phyloP scores from a whole-genome alignment of 2,113 vertebrate species.

The Chauna torquata region DNA sequence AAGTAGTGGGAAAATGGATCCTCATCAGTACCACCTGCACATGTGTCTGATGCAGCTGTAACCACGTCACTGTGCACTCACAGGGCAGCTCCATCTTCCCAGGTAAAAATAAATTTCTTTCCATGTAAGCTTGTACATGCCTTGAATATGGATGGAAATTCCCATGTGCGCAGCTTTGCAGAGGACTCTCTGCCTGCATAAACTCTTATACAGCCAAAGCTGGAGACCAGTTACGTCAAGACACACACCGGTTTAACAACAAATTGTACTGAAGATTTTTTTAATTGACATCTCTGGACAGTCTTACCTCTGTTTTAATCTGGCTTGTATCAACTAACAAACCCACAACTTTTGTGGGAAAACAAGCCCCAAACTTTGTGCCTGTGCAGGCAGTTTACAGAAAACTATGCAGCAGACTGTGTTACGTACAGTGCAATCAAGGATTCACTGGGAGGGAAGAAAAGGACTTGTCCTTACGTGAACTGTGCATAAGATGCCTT shows the following conservation, averaged over 20 bases:
- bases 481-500: constrained; percentile 37
- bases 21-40: neutral
- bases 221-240: neutral
- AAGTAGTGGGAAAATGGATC: neutral
- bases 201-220: neutral
- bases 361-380: constrained; percentile 5
- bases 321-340: constrained; percentile 14
- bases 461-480: constrained; percentile 40
- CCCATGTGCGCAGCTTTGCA: neutral
- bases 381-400: neutral
- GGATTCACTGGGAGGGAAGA: constrained; percentile 4
- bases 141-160: neutral
- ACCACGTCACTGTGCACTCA: neutral
- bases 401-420: constrained; percentile 32
- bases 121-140: neutral
- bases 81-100: neutral
- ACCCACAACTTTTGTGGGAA: neutral
- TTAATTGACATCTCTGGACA: neutral
- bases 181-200: neutral
- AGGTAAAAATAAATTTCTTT: constrained; percentile 16
- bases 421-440: constrained; percentile 28
- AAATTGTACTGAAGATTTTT: neutral
- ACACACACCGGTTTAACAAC: neutral
- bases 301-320: neutral
- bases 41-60: neutral